These are phyloP conservation scores for Sminthopsis crassicaudata DNA, from an alignment of 2,113 vertebrate species.

Conservation along the genomic window DNA sequence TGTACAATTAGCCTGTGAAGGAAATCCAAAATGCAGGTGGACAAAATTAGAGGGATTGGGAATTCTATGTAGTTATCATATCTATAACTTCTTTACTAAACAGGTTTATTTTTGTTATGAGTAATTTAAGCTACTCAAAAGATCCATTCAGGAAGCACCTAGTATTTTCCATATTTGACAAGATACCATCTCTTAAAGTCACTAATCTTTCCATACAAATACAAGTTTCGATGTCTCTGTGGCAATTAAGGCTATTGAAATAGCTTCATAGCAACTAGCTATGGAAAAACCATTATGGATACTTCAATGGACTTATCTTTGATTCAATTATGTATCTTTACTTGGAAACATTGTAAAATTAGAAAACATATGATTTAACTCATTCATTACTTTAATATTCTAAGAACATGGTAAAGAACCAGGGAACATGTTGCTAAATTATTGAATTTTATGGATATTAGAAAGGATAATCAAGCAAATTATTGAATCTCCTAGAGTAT, in stretches of 20 bases:
- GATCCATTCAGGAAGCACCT: not conserved
- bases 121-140: not conserved
- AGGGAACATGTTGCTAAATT: constrained; percentile 54
- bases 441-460: constrained; percentile 49
- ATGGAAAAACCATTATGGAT: not conserved
- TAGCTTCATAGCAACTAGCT: not conserved
- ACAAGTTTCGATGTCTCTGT: not conserved
- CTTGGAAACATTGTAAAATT: not conserved
- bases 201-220: not conserved
- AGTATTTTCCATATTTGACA: not conserved
- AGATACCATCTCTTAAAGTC: not conserved
- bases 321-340: not conserved
- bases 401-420: not conserved
- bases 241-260: not conserved
- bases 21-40: too few species aligned
- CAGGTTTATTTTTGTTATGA: not conserved
- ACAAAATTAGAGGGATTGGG: too few species aligned
- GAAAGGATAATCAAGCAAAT: constrained; percentile 45
- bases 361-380: not conserved
- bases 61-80: too few species aligned
- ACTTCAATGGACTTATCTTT: not conserved
- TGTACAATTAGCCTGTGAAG: too few species aligned
- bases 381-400: not conserved
- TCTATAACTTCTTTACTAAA: not conserved
- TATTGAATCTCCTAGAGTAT: constrained; percentile 45